These are phyloP conservation scores for Tipula unca DNA, from an alignment of 2,888 invertebrate genomes.

Conservation along the genomic window DNA sequence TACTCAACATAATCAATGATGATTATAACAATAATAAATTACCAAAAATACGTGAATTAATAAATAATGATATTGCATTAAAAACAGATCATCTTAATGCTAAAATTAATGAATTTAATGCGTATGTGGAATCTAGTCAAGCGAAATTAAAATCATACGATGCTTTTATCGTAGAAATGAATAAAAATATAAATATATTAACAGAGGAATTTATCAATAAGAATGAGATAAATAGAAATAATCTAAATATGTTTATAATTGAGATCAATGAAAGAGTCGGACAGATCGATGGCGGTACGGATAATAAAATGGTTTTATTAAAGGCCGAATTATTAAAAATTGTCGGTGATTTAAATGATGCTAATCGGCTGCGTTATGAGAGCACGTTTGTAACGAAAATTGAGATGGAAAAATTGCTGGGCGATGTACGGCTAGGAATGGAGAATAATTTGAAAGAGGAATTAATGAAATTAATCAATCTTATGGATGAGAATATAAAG, in stretches of 20 bases:
- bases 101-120: not conserved
- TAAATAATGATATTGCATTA: not conserved
- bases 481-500: conserved; percentile 43
- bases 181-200: not conserved
- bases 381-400: conserved; percentile 49
- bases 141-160: not conserved
- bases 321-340: not conserved
- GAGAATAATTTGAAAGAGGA: conserved; percentile 40
- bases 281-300: not conserved
- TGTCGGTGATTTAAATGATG: not conserved
- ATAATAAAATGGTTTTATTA: not conserved
- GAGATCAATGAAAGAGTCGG: not conserved
- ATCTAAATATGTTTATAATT: not conserved
- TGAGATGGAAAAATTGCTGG: conserved; percentile 49
- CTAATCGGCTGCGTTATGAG: conserved; percentile 30
- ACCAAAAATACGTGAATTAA: not conserved
- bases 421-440: conserved; percentile 44
- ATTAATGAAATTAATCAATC: conserved; percentile 39
- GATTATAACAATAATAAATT: not conserved
- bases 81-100: not conserved
- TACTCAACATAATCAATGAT: not conserved
- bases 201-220: not conserved
- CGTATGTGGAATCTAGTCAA: not conserved
- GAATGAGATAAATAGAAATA: not conserved
- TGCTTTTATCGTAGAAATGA: not conserved